Evolutionary conservation across 2,113 vertebrate species (phyloP), one percentile per base, ranked within the genome.

Genomic region (Uria aalge): DNA sequence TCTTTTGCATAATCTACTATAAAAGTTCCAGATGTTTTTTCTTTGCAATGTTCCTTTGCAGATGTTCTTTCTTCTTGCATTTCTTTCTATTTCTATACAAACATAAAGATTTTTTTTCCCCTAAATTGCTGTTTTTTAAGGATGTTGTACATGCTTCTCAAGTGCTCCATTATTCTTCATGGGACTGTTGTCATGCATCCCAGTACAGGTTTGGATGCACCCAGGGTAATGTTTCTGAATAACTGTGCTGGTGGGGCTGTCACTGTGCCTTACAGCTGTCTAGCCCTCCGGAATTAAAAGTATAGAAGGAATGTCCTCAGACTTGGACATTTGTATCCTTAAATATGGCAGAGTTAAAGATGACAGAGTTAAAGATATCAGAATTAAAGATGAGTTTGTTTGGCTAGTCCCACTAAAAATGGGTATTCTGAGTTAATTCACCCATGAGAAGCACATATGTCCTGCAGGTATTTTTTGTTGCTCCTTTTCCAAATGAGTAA

Each of bases 1-100:
- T 94, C 45, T 74, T 94, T 96, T 92, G 80, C 73, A 69, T 97
- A 88, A 94, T 94, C 74, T 90, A 23, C 57, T 94, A 22, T 68
- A 90, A 84, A 94, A 92, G 40, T 91, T 94, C 81, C 67, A 32
- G 77, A 52, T 92, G 87, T 85, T 55, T 14, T 56, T 74, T 84
- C 89, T 95, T 63, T 64, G 43, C 57, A 62, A 4, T 57, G 3
- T 77, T 96, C 92, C 55, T 89, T 84, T 91, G 60, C 74, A 93
- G 90, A 93, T 94, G 77, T 73, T 87, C 40, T 78, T 90, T 94
- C n/a, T 73, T 92, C 81, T 93, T 93, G 40, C 0, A 16, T 89
- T 91, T 96, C 24, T 93, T 92, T 88, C 79, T 88, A 53, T 92
- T 90, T 87, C 53, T 81, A 24, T 59, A 41, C 7, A 40, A 77